Conservation (phyloP, 2,888 invertebrate species). For the Glyphotaelius pellucidus region DNA sequence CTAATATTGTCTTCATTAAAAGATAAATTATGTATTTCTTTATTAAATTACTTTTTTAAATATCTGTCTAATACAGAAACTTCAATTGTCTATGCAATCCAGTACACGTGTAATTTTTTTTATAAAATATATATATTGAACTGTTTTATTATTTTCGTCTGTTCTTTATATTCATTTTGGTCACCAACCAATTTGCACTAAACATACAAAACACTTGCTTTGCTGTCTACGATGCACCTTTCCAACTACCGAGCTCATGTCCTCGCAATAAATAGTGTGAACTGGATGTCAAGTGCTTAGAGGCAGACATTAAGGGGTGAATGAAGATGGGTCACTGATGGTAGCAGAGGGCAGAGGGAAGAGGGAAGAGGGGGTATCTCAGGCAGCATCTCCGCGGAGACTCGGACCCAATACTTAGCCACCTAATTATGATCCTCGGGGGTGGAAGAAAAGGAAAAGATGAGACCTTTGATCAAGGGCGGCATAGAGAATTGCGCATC, state of each 20-base stretch:
- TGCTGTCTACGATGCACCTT: not conserved
- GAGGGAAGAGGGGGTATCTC: conserved; percentile 41
- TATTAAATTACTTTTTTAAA: too few species aligned
- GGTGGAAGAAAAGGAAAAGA: conserved; percentile 43
- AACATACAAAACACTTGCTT: not conserved
- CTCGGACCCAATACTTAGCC: conserved; percentile 61
- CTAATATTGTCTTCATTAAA: too few species aligned
- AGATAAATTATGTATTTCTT: too few species aligned
- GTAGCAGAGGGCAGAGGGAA: not conserved
- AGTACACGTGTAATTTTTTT: too few species aligned
- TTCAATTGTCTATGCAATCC: too few species aligned
- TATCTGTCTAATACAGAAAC: too few species aligned
- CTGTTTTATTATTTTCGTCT: too few species aligned
- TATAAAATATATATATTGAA: too few species aligned
- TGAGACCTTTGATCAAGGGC: conserved; percentile 43
- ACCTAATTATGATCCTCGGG: conserved; percentile 65
- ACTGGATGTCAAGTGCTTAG: conserved; percentile 44
- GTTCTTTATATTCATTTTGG: not conserved
- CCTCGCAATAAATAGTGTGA: conserved; percentile 32
- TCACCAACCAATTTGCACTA: not conserved
- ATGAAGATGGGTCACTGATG: conserved; percentile 16
- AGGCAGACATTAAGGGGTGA: conserved; percentile 29
- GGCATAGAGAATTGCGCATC: conserved; percentile 20
- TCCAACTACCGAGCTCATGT: conserved; percentile 13
- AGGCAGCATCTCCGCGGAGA: conserved; percentile 62